A percentile compares a stretch with the other conserved stretches of the same genome.
Evolutionary conservation across 37 sponge, comb jelly and placozoan genomes (phyloP).

Genomic region (Tethya wilhelma): DNA sequence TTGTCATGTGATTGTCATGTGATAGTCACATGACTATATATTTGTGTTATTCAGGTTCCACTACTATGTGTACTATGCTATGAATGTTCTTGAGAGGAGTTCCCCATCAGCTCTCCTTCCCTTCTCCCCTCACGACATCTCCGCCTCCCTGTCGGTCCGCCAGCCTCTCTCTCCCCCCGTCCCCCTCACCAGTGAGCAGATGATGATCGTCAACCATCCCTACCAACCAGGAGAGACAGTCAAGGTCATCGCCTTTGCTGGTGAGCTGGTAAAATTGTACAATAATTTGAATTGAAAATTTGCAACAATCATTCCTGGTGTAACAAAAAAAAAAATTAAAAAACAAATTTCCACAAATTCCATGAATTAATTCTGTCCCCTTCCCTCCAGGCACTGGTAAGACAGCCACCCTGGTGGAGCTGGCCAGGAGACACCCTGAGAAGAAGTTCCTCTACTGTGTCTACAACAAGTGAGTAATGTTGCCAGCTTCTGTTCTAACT

Average conservation of each 20-base stretch:
- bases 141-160: conserved; percentile 6
- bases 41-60: neutral
- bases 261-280: no score
- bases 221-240: conserved; percentile 8
- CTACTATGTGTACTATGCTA: neutral
- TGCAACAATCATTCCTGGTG: neutral
- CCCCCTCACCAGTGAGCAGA: conserved; percentile 16
- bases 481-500: neutral
- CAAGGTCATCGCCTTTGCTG: conserved; percentile 29
- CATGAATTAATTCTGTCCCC: neutral
- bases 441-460: neutral
- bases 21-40: neutral
- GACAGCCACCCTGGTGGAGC: neutral
- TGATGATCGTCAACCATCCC: neutral
- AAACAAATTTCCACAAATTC: neutral
- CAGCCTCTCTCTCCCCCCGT: neutral
- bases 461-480: conserved; percentile 2
- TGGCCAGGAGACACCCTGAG: neutral
- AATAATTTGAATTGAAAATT: no score
- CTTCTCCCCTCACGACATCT: neutral
- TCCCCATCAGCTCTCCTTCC: neutral
- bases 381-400: conserved; percentile 3
- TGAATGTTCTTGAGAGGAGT: neutral
- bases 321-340: no score
- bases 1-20: no score